phyloP scores from a whole-genome alignment of 2,113 vertebrate species.

The Apeltes quadracus region DNA sequence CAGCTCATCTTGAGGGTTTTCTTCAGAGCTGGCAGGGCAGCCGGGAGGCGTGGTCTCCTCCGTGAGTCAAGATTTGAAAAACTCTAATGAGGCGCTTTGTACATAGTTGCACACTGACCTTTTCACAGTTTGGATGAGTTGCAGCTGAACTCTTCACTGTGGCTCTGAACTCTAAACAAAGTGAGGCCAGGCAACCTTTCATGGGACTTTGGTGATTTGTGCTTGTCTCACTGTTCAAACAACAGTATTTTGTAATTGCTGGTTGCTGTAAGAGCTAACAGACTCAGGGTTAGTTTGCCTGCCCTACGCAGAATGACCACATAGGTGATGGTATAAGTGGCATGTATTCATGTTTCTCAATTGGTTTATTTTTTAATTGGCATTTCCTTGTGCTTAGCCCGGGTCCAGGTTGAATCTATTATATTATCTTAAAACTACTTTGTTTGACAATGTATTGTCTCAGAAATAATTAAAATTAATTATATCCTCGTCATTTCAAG shows the following conservation, averaged over 20 bases:
- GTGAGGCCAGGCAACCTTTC: not conserved
- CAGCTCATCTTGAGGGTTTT: constrained; percentile 45
- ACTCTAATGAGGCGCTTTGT: constrained; percentile 18
- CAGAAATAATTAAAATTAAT: not conserved
- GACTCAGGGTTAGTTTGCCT: not conserved
- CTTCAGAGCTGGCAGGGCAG: constrained; percentile 42
- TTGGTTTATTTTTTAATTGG: not conserved
- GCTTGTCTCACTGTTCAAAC: not conserved
- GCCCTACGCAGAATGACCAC: not conserved
- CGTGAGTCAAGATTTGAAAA: constrained; percentile 23
- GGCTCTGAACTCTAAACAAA: constrained; percentile 5
- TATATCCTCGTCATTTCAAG: not conserved
- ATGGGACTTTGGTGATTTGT: not conserved
- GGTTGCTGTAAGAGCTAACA: too few species aligned
- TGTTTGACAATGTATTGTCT: not conserved
- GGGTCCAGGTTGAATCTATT: not conserved
- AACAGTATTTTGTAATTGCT: not conserved
- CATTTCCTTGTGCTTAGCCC: not conserved
- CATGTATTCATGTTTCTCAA: not conserved
- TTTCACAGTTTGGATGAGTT: constrained; percentile 21
- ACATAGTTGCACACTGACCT: constrained; percentile 37
- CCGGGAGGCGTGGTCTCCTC: constrained; percentile 37
- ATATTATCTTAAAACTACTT: not conserved
- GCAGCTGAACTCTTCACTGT: constrained; percentile 38
- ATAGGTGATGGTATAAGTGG: too few species aligned